These are phyloP conservation scores for Pollicipes pollicipes DNA, from an alignment of 1,140 invertebrate genomes.

Conservation along the genomic window DNA sequence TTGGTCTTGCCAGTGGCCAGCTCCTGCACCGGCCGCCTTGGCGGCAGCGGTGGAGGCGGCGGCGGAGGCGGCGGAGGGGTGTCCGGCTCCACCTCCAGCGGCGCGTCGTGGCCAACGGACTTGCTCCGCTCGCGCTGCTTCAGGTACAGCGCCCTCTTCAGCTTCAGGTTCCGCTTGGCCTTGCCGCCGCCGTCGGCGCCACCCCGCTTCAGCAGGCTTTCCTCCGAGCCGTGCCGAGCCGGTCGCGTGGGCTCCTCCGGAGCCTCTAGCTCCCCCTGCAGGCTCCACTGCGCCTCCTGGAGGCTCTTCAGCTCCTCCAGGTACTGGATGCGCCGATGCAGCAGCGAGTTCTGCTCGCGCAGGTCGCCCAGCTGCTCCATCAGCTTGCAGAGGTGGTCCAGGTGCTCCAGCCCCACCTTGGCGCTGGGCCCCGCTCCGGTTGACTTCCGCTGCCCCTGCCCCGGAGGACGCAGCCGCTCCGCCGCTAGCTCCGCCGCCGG, in stretches of 20 bases:
- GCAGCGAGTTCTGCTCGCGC: conserved; percentile 45
- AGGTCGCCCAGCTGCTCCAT: conserved; percentile 53
- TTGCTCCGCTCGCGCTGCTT: conserved; percentile 27
- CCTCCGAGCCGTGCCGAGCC: conserved; percentile 15
- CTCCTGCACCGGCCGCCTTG: background rate
- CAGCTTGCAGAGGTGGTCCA: conserved; percentile 51
- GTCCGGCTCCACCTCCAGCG: conserved; percentile 18
- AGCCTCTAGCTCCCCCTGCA: conserved; percentile 6
- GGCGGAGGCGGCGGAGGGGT: conserved; percentile 24
- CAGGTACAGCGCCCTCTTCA: conserved; percentile 10
- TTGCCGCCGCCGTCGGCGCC: conserved; percentile 8
- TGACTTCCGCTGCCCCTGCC: background rate
- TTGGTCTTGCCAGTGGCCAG: conserved; percentile 26
- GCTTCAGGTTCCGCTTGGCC: conserved; percentile 15
- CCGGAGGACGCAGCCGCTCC: background rate
- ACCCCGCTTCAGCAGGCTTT: conserved; percentile 13
- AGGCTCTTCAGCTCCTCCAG: conserved; percentile 49
- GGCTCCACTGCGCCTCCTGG: conserved; percentile 31
- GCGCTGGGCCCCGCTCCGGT: conserved; percentile 13
- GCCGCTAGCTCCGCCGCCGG: conserved; percentile 15
- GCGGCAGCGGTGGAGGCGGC: background rate
- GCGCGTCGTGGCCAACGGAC: conserved; percentile 29
- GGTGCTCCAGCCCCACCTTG: conserved; percentile 44
- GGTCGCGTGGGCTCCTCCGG: background rate
- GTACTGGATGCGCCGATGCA: conserved; percentile 47